Evolutionary conservation across 2,113 vertebrate genomes (phyloP).

Genomic region (Penelope pileata): DNA sequence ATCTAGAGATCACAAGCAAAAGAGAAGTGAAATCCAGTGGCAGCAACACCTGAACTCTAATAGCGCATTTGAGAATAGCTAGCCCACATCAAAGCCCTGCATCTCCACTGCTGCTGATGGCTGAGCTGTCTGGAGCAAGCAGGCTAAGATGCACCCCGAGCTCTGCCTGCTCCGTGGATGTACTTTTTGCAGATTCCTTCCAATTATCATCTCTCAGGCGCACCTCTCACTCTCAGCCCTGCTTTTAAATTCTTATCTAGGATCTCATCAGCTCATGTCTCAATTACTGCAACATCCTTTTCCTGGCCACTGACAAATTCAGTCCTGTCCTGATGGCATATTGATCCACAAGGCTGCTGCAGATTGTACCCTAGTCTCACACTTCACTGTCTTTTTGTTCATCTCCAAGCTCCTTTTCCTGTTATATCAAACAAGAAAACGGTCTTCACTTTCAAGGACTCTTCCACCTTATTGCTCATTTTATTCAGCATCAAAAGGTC

Average conservation of each 20-base stretch:
- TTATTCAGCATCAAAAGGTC: constrained; percentile 2
- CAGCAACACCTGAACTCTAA: background rate
- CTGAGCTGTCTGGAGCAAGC: background rate
- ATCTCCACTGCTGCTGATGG: background rate
- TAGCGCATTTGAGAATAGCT: background rate
- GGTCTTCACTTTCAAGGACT: constrained; percentile 30
- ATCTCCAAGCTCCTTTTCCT: background rate
- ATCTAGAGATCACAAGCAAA: background rate
- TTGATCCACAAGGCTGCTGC: constrained; percentile 2
- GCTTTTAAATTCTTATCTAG: constrained; percentile 39
- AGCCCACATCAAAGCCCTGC: background rate
- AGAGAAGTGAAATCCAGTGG: background rate
- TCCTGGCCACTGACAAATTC: constrained; percentile 37
- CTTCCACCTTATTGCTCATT: constrained; percentile 19
- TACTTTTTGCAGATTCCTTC: background rate
- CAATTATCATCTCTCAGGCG: background rate
- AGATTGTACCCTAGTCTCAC: background rate
- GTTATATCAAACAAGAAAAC: background rate
- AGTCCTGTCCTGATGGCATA: background rate
- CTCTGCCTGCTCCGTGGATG: background rate
- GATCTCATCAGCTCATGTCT: constrained; percentile 25
- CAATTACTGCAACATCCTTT: constrained; percentile 55
- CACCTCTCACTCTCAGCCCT: background rate
- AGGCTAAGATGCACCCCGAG: background rate
- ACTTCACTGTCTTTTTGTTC: background rate